Percentiles rank a stretch among this genome's conserved stretches.
Conservation (phyloP, 2,113 vertebrate species). For the Solenodon paradoxus region DNA sequence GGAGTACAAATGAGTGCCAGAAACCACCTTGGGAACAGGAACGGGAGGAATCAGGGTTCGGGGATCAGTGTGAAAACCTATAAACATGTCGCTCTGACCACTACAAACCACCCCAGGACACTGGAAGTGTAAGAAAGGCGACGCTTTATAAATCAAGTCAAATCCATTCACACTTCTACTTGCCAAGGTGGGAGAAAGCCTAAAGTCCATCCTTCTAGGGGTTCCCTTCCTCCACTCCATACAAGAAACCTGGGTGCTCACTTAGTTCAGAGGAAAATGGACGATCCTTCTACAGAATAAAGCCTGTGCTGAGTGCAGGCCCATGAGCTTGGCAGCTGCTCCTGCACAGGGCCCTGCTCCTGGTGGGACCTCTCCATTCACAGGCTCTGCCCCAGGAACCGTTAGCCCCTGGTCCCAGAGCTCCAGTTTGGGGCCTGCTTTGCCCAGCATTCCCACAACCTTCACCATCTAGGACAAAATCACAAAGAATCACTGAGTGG, state of each 20-base stretch:
- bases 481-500: not conserved
- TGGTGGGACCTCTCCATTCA: too few species aligned
- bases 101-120: not conserved
- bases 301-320: not conserved
- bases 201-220: not conserved
- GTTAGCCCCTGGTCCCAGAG: not conserved
- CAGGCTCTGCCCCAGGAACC: not conserved
- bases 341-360: not conserved
- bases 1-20: not conserved
- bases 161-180: not conserved
- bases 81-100: not conserved
- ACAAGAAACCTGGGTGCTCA: not conserved
- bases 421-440: not conserved
- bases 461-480: not conserved
- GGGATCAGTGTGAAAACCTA: not conserved
- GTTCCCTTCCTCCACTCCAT: not conserved
- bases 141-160: not conserved
- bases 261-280: not conserved
- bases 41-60: too few species aligned
- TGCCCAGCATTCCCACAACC: not conserved
- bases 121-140: not conserved
- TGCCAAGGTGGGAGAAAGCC: not conserved
- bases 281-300: not conserved
- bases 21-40: not conserved
- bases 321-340: not conserved